Conservation (phyloP, 1,140 invertebrate species). For the Drosophila pseudoananassae region DNA sequence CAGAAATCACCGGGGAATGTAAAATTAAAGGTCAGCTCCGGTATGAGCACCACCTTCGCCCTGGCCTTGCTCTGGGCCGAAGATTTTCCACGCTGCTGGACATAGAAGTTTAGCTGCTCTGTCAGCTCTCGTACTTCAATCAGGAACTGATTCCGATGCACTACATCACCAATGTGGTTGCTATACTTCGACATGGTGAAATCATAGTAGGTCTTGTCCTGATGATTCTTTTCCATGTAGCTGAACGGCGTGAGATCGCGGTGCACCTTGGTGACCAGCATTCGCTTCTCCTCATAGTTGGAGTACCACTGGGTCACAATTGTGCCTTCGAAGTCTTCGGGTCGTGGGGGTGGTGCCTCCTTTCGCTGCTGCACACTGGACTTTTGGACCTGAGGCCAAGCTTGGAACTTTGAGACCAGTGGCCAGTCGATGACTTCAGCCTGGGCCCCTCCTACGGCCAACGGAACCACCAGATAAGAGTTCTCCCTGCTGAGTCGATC, state of each 20-base stretch:
- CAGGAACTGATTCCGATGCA: slow-evolving; percentile 91
- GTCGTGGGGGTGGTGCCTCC: slow-evolving; percentile 85
- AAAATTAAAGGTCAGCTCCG: slow-evolving; percentile 95
- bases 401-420: slow-evolving; percentile 84
- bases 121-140: slow-evolving; percentile 95
- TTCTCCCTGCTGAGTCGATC: slow-evolving; percentile 87
- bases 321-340: slow-evolving; percentile 87
- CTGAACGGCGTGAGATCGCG: slow-evolving; percentile 91
- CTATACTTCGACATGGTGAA: slow-evolving; percentile 94
- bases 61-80: slow-evolving; percentile 45
- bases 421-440: slow-evolving; percentile 77
- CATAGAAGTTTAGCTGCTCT: slow-evolving; percentile 88
- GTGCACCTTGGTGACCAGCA: slow-evolving; percentile 94
- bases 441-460: background rate
- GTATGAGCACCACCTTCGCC: slow-evolving; percentile 87
- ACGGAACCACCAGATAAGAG: slow-evolving; percentile 91
- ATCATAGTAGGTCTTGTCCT: slow-evolving; percentile 89
- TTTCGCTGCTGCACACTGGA: slow-evolving; percentile 85
- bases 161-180: slow-evolving; percentile 85
- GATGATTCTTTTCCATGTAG: slow-evolving; percentile 90
- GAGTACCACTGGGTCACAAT: slow-evolving; percentile 95
- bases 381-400: slow-evolving; percentile 16
- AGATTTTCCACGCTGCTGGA: slow-evolving; percentile 68
- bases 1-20: slow-evolving; percentile 94
- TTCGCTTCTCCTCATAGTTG: slow-evolving; percentile 87